Evolutionary conservation across 1,140 invertebrate species (phyloP).

Genomic region (Palaemon carinicauda): DNA sequence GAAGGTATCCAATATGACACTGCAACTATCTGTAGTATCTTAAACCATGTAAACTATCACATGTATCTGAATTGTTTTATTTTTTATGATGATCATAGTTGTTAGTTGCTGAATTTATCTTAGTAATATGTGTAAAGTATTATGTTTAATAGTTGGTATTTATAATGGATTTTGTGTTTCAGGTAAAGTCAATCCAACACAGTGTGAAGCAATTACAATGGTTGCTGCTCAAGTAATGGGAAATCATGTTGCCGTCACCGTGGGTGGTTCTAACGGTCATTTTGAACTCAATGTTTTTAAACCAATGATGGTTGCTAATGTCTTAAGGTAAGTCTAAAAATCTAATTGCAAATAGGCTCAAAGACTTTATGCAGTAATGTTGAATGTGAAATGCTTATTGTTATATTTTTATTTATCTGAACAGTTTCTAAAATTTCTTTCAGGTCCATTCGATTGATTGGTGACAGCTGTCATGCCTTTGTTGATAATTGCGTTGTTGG

Average conservation of each 20-base stretch:
- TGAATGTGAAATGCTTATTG: too few species aligned
- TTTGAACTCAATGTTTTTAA: conserved; percentile 99
- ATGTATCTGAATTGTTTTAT: too few species aligned
- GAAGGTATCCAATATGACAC: too few species aligned
- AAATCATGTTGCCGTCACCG: conserved; percentile 92
- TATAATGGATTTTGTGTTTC: conserved; percentile 27
- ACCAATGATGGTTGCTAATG: conserved; percentile 96
- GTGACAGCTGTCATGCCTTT: conserved; percentile 86
- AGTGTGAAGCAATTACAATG: conserved; percentile 99
- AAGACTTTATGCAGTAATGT: too few species aligned
- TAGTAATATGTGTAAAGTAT: too few species aligned
- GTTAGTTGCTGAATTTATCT: too few species aligned
- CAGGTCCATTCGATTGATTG: conserved; percentile 87
- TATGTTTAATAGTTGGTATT: neutral
- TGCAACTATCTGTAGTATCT: too few species aligned
- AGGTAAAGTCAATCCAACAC: conserved; percentile 98
- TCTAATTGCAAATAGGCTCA: neutral
- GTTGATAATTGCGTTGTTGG: conserved; percentile 93
- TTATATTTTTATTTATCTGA: conserved; percentile 13
- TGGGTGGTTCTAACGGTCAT: conserved; percentile 97
- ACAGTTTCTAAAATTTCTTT: neutral
- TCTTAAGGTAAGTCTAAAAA: conserved; percentile 74
- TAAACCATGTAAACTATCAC: too few species aligned
- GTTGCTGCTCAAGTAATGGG: conserved; percentile 98
- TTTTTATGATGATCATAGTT: too few species aligned